Percentiles rank a stretch among this genome's conserved stretches.
These are phyloP conservation scores for Dolichoris vasculosae DNA, from an alignment of 1,140 invertebrate species.

Conservation along the genomic window DNA sequence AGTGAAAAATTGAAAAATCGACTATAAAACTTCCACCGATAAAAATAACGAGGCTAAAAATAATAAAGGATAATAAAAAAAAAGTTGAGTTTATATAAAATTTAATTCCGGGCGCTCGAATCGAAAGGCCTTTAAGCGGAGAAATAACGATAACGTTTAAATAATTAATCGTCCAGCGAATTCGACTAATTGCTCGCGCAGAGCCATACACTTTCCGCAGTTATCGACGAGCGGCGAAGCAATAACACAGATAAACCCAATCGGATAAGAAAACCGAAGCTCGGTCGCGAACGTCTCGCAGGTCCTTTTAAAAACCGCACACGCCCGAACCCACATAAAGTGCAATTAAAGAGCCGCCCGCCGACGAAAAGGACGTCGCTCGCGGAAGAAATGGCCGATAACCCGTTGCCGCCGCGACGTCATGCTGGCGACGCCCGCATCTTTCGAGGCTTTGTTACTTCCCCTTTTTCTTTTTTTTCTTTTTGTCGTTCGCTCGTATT, in stretches of 20 bases:
- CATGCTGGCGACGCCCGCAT: constrained; percentile 45
- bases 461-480: constrained; percentile 6
- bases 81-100: background rate
- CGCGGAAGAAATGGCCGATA: background rate
- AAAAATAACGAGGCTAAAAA: too few relatives aligned
- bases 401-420: background rate
- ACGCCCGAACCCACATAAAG: background rate
- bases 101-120: background rate
- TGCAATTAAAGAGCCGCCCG: background rate
- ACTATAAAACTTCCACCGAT: too few relatives aligned
- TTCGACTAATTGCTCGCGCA: background rate
- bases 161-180: background rate
- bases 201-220: background rate
- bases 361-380: background rate
- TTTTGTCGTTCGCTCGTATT: background rate
- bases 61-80: background rate
- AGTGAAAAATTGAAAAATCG: too few relatives aligned
- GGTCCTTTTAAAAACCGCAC: constrained; percentile 13
- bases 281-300: background rate
- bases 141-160: background rate
- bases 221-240: too few relatives aligned
- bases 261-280: background rate
- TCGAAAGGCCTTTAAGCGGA: background rate
- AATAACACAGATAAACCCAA: background rate
- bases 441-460: constrained; percentile 17